Conservation (phyloP, 23 tunicate genomes). For the Ascidia mentula region DNA sequence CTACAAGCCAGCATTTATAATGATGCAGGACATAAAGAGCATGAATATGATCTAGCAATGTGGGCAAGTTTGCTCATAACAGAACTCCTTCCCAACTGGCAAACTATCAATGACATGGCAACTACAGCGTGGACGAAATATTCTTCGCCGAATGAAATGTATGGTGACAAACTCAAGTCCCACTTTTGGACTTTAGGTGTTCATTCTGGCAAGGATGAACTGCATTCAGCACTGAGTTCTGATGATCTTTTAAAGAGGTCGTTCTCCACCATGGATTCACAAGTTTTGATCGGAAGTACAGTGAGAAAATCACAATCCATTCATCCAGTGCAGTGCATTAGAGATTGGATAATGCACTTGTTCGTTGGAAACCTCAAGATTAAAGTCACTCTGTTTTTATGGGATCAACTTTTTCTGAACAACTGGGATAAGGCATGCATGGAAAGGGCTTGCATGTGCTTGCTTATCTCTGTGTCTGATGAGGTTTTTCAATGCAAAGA, state of each 20-base stretch:
- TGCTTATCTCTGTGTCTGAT: slow-evolving; percentile 22
- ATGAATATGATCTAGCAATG: slow-evolving; percentile 67
- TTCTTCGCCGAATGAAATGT: neutral
- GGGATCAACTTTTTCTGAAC: slow-evolving; percentile 71
- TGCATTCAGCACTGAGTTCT: neutral
- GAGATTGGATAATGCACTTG: slow-evolving; percentile 62
- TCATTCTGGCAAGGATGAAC: neutral
- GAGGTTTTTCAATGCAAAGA: slow-evolving; percentile 27
- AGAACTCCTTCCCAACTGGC: slow-evolving; percentile 17
- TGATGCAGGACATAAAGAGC: slow-evolving; percentile 24
- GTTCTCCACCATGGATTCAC: neutral
- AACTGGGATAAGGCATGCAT: slow-evolving; percentile 43
- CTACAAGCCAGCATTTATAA: slow-evolving; percentile 34
- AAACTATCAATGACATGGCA: slow-evolving; percentile 17
- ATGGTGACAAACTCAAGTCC: slow-evolving; percentile 16
- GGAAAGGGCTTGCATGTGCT: slow-evolving; percentile 33
- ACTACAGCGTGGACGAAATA: slow-evolving; percentile 33
- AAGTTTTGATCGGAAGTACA: neutral
- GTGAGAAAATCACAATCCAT: neutral
- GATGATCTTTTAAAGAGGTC: neutral
- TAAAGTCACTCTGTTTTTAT: slow-evolving; percentile 43
- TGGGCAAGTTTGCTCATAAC: slow-evolving; percentile 37
- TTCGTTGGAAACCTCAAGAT: slow-evolving; percentile 51
- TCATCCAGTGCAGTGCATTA: slow-evolving; percentile 51
- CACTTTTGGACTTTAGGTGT: slow-evolving; percentile 41